Conservation (phyloP, 2,113 vertebrate species). For the Panthera tigris region DNA sequence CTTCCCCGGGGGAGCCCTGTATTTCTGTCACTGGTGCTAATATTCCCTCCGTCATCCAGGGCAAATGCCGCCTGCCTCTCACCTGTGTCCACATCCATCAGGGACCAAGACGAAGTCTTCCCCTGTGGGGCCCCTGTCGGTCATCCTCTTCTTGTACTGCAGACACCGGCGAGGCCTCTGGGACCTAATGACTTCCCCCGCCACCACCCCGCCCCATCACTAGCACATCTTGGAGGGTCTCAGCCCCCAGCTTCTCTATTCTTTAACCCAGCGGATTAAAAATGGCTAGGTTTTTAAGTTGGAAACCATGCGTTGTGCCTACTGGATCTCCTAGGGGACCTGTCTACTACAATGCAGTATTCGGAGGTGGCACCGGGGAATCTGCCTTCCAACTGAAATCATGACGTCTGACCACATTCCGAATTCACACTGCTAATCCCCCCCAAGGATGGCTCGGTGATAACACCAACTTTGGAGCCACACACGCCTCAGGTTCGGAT, state of each 20-base stretch:
- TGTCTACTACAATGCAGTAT: neutral
- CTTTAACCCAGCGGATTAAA: neutral
- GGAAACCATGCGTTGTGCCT: neutral
- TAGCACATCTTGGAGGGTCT: no score
- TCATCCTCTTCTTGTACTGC: neutral
- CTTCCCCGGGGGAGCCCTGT: no score
- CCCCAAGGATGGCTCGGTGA: neutral
- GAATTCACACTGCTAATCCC: neutral
- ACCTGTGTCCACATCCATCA: rapidly evolving
- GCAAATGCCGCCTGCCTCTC: no score
- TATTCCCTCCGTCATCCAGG: neutral
- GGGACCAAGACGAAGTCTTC: neutral
- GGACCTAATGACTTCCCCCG: no score
- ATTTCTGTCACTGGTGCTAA: neutral
- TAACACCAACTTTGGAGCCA: no score
- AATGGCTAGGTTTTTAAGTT: neutral
- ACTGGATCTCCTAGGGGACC: neutral
- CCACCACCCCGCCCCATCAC: neutral
- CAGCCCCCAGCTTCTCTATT: neutral
- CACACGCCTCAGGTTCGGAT: neutral
- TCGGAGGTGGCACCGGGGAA: neutral
- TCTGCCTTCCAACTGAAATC: neutral
- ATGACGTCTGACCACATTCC: neutral
- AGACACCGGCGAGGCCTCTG: neutral
- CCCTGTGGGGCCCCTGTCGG: neutral